Percentiles rank a stretch among this genome's conserved stretches.
Conservation (phyloP, 2,888 invertebrate species). For the Acronicta aceris region DNA sequence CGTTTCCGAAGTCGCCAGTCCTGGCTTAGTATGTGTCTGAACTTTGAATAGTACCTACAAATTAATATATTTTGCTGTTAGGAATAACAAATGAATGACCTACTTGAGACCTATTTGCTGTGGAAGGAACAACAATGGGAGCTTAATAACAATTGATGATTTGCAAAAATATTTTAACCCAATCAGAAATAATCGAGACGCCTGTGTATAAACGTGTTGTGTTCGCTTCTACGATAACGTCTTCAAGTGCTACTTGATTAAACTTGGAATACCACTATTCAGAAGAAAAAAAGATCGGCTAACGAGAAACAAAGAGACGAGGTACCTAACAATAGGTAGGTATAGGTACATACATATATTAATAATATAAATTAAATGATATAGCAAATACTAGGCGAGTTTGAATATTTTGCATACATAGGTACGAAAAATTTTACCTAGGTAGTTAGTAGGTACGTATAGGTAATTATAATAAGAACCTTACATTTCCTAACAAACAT, state of each 20-base stretch:
- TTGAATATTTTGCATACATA: no score
- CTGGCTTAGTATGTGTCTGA: constrained; percentile 38
- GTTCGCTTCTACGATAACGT: background rate
- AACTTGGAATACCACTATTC: background rate
- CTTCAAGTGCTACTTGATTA: background rate
- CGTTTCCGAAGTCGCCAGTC: constrained; percentile 14
- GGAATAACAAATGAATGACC: constrained; percentile 31
- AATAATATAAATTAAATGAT: no score
- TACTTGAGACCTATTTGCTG: constrained; percentile 30
- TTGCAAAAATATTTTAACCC: constrained; percentile 57
- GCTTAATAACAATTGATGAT: constrained; percentile 62
- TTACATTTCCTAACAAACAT: no score
- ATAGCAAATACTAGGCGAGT: no score
- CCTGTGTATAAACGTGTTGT: constrained; percentile 34
- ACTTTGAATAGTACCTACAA: constrained; percentile 20
- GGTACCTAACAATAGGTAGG: background rate
- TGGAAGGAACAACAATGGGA: constrained; percentile 43
- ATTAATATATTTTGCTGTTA: constrained; percentile 20
- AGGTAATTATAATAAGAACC: no score
- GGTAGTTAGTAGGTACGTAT: no score
- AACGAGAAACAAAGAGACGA: background rate
- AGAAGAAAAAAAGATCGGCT: no score
- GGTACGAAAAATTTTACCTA: no score
- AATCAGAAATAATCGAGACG: constrained; percentile 31
- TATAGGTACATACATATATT: no score